Base-by-base conservation (phyloP, 1,140 invertebrate species). In the silkworm (Bombyx mori) region DNA sequence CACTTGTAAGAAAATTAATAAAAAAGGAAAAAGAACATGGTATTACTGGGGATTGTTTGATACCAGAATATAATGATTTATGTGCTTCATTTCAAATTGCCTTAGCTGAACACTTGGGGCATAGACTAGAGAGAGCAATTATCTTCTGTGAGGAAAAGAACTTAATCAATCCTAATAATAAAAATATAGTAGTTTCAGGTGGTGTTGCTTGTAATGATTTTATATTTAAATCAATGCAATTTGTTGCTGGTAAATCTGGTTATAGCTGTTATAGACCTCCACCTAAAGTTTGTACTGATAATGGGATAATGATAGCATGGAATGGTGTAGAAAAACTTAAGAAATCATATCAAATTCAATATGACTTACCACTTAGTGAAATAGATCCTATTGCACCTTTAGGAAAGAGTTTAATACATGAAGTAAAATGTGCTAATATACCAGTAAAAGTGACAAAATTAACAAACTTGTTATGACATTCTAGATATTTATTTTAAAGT, bases 291-390 rank as follows among this genome's bases (percentile, higher is more conserved):
- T 99, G 98, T 76, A 98, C 95, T 4, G 98, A 99, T 81, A 99
- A 99, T 92, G 98, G 98, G 18, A 90, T 98, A n/a, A 99, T 99
- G 98, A 97, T 99, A 66, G 98, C 98, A 22, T 99, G 98, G 98
- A 98, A 98, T 91, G 97, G 96, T 7, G 88, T 97, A 44, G 97
- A 99, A 86, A 94, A 92, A 78, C 73, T 82, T 45, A 75, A 58
- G 57, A 71, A 63, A 51, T 42, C 65, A 22, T 60, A 58, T 81
- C 83, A 66, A 61, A 61, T 66, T 61, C 46, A 50, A 52, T 49
- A 49, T 46, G 56, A 68, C 54, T 50, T 75, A 10, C 42, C 66
- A 22, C 5, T 73, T 12, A 64, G 68, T 51, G 64, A 74, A 57
- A 65, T 84, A 56, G 67, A 77, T 45, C 74, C 82, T 35, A 65